Base-by-base conservation (phyloP, 1,140 invertebrate genomes). In the Calycopis cecrops region DNA sequence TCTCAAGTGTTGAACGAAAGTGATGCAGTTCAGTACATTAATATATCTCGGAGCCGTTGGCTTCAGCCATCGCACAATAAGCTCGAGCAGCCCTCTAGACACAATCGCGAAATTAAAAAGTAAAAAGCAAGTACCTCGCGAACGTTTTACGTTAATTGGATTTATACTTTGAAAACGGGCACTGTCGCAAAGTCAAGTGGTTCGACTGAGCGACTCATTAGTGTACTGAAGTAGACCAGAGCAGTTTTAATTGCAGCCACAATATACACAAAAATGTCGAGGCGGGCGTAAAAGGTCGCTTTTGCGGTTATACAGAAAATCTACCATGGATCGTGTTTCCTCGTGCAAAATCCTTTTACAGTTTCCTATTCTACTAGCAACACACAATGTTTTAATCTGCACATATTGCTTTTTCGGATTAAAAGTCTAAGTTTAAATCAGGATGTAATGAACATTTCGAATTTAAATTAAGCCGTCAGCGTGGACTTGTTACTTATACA, bases 211-310 rank as follows among this genome's bases (percentile, higher is more conserved):
- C 55, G 59, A 65, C 67, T 79, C 71, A 75, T 79, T 77, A 77
- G 71, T 65, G 65, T 63, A 62, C 67, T 77, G 62, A 77, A 77
- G 74, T 74, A 69, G 67, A 75, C 69, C 66, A 71, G 67, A 61
- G 65, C 69, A 67, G 64, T 74, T 77, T 76, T 79, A 81, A 81
- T 81, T 77, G 69, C 70, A 52, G 60, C 65, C 55, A 53, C 58
- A 56, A 55, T 53, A 28, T 44, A 16, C 40, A 44, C 33, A 53
- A 44, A 53, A 53, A 53, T 33, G 40, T 44, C 33, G 21, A 28
- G 21, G 21, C 21, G 37, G 18, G 37, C 38, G 42, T 9, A 12
- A 12, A 44, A 12, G 40, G 16, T 44, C 40, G 40, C 40, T 44
- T 44, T 44, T 44, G 40, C 40, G 16, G 40, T 44, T 44, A 16